phyloP scores from a whole-genome alignment of 2,113 vertebrate genomes.

The Sinocyclocheilus anophthalmus region DNA sequence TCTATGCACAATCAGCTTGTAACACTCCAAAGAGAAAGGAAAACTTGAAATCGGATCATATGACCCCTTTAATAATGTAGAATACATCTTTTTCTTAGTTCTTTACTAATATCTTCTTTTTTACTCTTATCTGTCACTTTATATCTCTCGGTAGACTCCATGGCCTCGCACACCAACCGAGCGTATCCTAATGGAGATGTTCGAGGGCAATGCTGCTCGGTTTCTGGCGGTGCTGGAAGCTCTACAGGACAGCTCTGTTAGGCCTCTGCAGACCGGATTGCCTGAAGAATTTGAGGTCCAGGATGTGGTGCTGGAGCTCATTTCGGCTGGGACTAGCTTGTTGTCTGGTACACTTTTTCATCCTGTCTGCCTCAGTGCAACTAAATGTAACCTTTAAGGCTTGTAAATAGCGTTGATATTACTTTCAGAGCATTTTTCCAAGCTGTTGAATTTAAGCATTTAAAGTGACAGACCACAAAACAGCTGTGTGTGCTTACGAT shows the following conservation, averaged over 20 bases:
- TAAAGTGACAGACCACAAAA: no score
- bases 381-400: not conserved
- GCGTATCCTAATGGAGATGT: constrained; percentile 80
- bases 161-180: constrained; percentile 84
- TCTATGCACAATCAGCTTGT: no score
- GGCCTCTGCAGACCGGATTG: constrained; percentile 68
- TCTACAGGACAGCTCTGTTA: constrained; percentile 77
- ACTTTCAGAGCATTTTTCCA: no score
- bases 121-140: not conserved
- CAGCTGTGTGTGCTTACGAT: no score
- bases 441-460: no score
- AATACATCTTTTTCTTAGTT: not conserved
- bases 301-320: constrained; percentile 84
- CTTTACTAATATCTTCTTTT: not conserved
- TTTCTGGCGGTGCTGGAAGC: constrained; percentile 88
- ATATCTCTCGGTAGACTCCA: constrained; percentile 66
- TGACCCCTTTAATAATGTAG: not conserved
- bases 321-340: constrained; percentile 85
- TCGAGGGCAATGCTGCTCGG: constrained; percentile 80
- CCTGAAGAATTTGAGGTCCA: constrained; percentile 78
- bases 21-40: no score
- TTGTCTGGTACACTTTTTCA: constrained; percentile 76
- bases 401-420: no score
- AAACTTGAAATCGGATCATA: no score
- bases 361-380: not conserved